Percentiles rank a stretch among this genome's conserved stretches.
Evolutionary conservation across 2,113 vertebrate genomes (phyloP).

Genomic region (Casuarius casuarius): DNA sequence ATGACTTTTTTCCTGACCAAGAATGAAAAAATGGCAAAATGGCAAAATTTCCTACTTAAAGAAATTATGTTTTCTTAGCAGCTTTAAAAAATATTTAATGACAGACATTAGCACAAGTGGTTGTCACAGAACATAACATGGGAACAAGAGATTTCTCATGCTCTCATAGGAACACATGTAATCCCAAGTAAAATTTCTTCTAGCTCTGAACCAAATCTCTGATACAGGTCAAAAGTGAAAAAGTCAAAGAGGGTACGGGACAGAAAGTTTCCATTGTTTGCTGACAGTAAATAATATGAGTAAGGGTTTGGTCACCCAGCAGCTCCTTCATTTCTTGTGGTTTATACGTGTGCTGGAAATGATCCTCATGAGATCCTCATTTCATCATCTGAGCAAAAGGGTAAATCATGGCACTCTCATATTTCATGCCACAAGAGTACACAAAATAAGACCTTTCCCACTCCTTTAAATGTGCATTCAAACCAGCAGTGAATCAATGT

Average conservation of each 20-base stretch:
- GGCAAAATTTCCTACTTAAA: not conserved
- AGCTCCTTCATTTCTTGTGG: accelerated
- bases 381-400: not conserved
- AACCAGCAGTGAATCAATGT: not conserved
- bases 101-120: accelerated
- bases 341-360: not conserved
- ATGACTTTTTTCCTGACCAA: not conserved
- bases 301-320: not conserved
- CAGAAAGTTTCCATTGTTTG: not conserved
- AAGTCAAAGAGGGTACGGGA: not conserved
- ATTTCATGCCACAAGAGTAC: not conserved
- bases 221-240: not conserved
- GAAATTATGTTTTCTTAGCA: not conserved
- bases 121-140: not conserved
- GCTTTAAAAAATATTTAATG: not conserved
- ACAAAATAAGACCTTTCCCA: not conserved
- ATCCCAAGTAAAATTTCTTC: not conserved
- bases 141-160: not conserved
- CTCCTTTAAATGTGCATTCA: not conserved
- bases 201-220: not conserved
- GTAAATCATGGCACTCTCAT: not conserved
- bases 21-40: not conserved
- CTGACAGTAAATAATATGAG: not conserved
- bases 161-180: not conserved
- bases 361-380: not conserved